Conservation (phyloP, 2,888 invertebrate genomes). For the Callimorpha dominula region DNA sequence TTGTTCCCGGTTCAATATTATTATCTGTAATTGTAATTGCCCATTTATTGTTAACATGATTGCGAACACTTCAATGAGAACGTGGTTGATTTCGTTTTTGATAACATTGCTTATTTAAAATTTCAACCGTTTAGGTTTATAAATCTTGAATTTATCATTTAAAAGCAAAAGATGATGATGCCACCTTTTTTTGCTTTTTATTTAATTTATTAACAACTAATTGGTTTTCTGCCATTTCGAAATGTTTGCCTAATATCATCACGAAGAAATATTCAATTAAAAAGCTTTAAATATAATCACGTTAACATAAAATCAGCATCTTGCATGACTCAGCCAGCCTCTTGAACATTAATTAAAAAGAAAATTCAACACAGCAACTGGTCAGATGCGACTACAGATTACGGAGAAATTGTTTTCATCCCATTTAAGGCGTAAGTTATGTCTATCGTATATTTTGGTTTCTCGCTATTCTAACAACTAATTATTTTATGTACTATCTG, state of each 20-base stretch:
- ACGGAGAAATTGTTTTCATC: slow-evolving; percentile 45
- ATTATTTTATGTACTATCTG: slow-evolving; percentile 37
- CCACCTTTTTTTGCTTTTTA: neutral
- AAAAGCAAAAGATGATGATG: neutral
- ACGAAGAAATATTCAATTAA: slow-evolving; percentile 5
- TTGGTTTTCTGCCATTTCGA: slow-evolving; percentile 2
- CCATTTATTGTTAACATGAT: slow-evolving; percentile 33
- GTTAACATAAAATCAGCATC: slow-evolving; percentile 7
- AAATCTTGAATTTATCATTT: neutral
- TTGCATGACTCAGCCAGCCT: slow-evolving; percentile 4
- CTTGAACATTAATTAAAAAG: slow-evolving; percentile 35
- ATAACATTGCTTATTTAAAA: neutral
- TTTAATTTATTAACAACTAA: slow-evolving; percentile 3
- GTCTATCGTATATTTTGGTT: slow-evolving; percentile 25
- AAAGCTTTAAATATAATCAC: slow-evolving; percentile 10
- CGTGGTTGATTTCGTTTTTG: slow-evolving; percentile 16
- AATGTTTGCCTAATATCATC: slow-evolving; percentile 1
- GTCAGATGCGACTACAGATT: slow-evolving; percentile 38
- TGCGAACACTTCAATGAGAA: slow-evolving; percentile 27
- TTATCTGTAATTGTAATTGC: slow-evolving; percentile 41
- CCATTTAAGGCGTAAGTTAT: slow-evolving; percentile 25
- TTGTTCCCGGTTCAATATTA: slow-evolving; percentile 43
- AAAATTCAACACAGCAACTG: slow-evolving; percentile 31
- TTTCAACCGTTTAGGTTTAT: neutral
- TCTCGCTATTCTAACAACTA: slow-evolving; percentile 37